Evolutionary conservation across 2,888 invertebrate genomes (phyloP), one percentile per base, ranked within the genome.

Genomic region (Zootermopsis nevadensis): DNA sequence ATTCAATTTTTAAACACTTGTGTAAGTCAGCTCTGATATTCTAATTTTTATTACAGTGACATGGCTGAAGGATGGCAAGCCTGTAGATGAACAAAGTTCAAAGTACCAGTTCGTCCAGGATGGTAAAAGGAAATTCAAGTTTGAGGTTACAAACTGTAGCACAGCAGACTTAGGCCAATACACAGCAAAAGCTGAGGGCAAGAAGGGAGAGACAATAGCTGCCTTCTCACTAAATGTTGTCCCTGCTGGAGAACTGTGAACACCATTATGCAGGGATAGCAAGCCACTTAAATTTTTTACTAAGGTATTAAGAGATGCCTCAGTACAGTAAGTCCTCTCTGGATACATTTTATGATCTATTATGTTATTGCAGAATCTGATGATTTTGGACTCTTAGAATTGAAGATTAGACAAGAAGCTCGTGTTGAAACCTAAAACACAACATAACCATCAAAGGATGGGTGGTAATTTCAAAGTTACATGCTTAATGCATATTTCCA

Each of bases 41-140:
- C 48, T 1, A 48, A 48, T 48, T 48, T 48, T 69, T 33, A 31
- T 33, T 86, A 12, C 87, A 92, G 92, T 92, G 83, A 90, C 90
- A 85, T 98, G 98, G 98, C 91, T 96, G 88, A 98, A 98, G 91
- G 98, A 98, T 91, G 97, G 97, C 87, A 96, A 96, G 88, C 93
- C 94, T 83, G 93, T 98, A 87, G 95, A 96, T 88, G 91, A 91
- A 38, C 92, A 93, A 77, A 93, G 93, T 86, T 91, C 94, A 84
- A 93, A 95, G 88, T 96, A 95, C 89, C 94, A 94, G 88, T 95
- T 97, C 90, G 95, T 94, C 84, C 94, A 95, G 89, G 96, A 96
- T 88, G 95, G 94, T 86, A 94, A 94, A 86, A 94, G 94, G 87
- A 93, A 94, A 86, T 97, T 96, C 91, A 92, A 93, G 82, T 92